phyloP scores from a whole-genome alignment of 2,888 invertebrate genomes.

The Prenolepis imparis region DNA sequence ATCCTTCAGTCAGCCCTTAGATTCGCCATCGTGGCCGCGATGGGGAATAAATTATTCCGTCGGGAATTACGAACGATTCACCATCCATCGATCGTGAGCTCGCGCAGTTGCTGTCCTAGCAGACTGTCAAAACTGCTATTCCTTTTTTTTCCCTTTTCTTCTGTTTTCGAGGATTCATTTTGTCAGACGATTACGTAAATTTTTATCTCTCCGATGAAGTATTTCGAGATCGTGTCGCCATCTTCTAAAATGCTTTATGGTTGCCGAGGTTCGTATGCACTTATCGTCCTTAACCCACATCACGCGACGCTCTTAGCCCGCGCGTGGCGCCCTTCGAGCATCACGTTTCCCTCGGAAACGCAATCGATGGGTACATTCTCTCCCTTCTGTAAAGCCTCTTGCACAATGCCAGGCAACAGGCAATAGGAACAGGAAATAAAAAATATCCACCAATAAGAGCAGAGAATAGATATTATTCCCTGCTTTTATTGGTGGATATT shows the following conservation, averaged over 20 bases:
- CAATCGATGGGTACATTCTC: constrained; percentile 32
- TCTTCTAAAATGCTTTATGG: constrained; percentile 64
- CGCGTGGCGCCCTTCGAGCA: constrained; percentile 46
- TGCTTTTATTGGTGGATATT: no score
- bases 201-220: constrained; percentile 11
- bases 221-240: constrained; percentile 51
- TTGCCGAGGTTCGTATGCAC: constrained; percentile 49
- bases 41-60: constrained; percentile 58
- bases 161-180: constrained; percentile 24
- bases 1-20: constrained; percentile 22
- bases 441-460: no score
- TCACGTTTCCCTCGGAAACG: constrained; percentile 33
- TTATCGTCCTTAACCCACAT: constrained; percentile 70
- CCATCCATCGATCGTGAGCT: constrained; percentile 10
- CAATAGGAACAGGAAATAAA: no score
- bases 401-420: no score
- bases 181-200: constrained; percentile 27
- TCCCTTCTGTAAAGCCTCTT: not conserved
- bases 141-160: not conserved
- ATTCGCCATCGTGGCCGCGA: constrained; percentile 12
- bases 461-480: no score
- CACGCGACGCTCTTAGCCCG: constrained; percentile 49
- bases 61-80: constrained; percentile 46
- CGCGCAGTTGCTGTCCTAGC: not conserved
- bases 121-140: not conserved